phyloP scores from a whole-genome alignment of 2,113 vertebrate species.

The Zapornia atra region DNA sequence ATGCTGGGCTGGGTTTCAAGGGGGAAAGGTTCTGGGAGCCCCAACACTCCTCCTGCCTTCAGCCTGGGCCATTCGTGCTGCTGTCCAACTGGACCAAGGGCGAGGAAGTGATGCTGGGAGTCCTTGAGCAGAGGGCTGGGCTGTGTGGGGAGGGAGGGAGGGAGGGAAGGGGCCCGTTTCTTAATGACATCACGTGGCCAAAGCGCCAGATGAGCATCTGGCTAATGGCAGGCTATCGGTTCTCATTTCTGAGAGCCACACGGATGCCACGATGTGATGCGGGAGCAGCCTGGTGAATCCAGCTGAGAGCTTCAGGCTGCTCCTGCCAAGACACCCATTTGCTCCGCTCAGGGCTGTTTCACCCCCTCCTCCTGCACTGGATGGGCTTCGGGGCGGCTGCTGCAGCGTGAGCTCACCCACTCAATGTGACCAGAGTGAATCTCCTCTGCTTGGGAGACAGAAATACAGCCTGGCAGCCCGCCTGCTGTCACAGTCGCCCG shows the following conservation, averaged over 20 bases:
- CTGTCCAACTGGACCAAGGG: constrained; percentile 60
- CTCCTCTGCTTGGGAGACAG: not conserved
- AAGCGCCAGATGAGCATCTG: constrained; percentile 21
- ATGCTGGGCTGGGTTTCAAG: constrained; percentile 52
- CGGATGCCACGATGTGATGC: not conserved
- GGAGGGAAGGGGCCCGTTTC: not conserved
- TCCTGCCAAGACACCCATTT: not conserved
- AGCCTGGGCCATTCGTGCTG: not conserved
- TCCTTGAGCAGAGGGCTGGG: constrained; percentile 44
- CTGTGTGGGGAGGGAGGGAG: not conserved
- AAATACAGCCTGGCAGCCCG: not conserved
- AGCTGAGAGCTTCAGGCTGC: not conserved
- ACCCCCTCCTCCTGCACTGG: not conserved
- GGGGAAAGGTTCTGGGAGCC: constrained; percentile 18
- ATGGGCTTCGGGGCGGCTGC: not conserved
- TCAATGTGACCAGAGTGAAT: rapidly evolving
- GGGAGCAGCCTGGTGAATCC: not conserved
- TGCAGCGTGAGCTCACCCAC: not conserved
- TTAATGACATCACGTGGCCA: constrained; percentile 34
- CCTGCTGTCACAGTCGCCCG: not conserved
- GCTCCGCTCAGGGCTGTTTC: not conserved
- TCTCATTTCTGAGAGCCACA: not conserved
- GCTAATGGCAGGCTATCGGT: not conserved
- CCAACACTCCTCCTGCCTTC: constrained; percentile 41
- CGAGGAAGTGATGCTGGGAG: constrained; percentile 34